Percentiles rank a stretch among this genome's conserved stretches.
These are phyloP conservation scores for Azorinus chamasolen DNA, from an alignment of 2,888 invertebrate genomes.

Conservation along the genomic window DNA sequence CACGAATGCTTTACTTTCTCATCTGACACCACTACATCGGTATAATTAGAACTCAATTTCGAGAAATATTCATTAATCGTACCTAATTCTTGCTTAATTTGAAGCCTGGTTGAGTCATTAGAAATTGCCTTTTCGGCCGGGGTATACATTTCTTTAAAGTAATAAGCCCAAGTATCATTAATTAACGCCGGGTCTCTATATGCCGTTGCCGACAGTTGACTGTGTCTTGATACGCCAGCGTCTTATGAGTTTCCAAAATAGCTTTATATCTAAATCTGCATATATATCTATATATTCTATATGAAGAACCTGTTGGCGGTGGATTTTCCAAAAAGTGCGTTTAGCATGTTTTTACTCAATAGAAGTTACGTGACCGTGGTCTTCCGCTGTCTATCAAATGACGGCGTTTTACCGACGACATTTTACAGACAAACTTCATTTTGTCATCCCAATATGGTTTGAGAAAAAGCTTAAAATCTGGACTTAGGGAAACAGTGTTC, in stretches of 20 bases:
- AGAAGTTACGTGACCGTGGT: neutral
- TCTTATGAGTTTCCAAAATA: slow-evolving; percentile 7
- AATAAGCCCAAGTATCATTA: too few species aligned
- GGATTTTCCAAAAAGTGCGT: slow-evolving; percentile 4
- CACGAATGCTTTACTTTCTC: too few species aligned
- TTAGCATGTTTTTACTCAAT: neutral
- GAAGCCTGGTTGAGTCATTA: neutral
- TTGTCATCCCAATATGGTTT: too few species aligned
- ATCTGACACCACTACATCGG: too few species aligned
- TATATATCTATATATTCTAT: neutral
- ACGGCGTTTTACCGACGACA: neutral
- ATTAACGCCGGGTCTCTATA: too few species aligned
- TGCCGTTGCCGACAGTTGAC: neutral
- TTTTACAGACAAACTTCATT: neutral
- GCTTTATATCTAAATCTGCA: neutral
- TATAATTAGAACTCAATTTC: too few species aligned
- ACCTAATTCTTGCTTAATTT: too few species aligned
- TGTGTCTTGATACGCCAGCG: neutral
- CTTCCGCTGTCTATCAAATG: neutral
- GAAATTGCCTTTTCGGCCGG: neutral
- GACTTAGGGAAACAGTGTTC: neutral
- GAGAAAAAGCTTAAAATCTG: neutral
- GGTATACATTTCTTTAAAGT: too few species aligned
- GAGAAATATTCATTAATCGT: too few species aligned
- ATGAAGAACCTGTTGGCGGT: neutral